A percentile compares a stretch with the other conserved stretches of the same genome.
phyloP scores from a whole-genome alignment of 1,140 invertebrate genomes.

The Trichonephila clavata region DNA sequence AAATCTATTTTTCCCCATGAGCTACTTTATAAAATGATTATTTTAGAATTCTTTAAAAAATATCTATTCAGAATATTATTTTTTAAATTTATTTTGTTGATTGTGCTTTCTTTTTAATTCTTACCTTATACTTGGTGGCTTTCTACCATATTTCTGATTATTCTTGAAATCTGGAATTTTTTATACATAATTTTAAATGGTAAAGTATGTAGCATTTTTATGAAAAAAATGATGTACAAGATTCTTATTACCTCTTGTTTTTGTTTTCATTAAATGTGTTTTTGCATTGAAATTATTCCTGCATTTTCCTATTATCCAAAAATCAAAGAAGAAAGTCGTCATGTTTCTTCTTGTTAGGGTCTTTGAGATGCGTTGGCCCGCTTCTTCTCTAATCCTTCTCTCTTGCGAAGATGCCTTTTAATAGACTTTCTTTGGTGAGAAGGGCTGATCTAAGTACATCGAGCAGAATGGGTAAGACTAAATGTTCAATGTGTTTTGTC shows the following conservation, averaged over 20 bases:
- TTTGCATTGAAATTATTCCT: constrained; percentile 63
- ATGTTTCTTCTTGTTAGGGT: constrained; percentile 75
- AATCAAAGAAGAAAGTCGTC: constrained; percentile 67
- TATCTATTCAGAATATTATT: background rate
- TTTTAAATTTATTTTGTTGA: background rate
- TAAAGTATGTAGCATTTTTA: constrained; percentile 73
- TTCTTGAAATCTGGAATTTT: constrained; percentile 22
- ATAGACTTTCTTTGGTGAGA: constrained; percentile 52
- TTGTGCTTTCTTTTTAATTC: constrained; percentile 5
- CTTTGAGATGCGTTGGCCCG: constrained; percentile 72
- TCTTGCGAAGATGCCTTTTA: constrained; percentile 58
- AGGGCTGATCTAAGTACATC: constrained; percentile 34
- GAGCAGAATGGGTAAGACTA: constrained; percentile 66
- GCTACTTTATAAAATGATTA: background rate
- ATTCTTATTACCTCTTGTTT: constrained; percentile 59
- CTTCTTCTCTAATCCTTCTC: constrained; percentile 47
- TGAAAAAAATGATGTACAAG: constrained; percentile 61
- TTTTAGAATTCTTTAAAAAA: background rate
- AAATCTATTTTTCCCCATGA: background rate
- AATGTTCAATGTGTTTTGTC: constrained; percentile 70
- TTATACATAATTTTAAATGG: background rate
- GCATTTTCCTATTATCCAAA: constrained; percentile 70
- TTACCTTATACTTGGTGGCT: constrained; percentile 18
- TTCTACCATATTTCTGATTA: constrained; percentile 12
- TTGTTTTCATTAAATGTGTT: constrained; percentile 28